Conservation (phyloP, 2,888 invertebrate species). For the Dryocosmus kuriphilus region DNA sequence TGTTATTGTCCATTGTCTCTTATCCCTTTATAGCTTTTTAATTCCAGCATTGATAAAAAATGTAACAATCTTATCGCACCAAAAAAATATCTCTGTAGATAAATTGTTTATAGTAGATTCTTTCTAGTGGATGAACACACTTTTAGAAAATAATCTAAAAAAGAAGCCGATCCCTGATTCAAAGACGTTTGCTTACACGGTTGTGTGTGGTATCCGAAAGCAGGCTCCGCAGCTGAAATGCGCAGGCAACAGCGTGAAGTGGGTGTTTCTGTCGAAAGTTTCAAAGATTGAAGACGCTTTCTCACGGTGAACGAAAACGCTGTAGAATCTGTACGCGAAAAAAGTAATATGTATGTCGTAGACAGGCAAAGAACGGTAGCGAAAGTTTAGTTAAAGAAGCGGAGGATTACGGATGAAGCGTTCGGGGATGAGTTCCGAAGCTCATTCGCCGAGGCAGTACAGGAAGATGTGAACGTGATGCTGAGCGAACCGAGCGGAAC, state of each 20-base stretch:
- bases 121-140: too few species aligned
- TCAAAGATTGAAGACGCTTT: slow-evolving; percentile 29
- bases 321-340: background rate
- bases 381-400: slow-evolving; percentile 56
- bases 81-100: too few species aligned
- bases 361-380: slow-evolving; percentile 49
- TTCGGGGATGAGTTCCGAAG: slow-evolving; percentile 39
- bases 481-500: slow-evolving; percentile 48
- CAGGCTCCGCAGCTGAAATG: slow-evolving; percentile 2
- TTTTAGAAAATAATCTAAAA: too few species aligned
- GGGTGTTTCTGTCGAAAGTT: slow-evolving; percentile 29
- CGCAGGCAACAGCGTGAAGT: slow-evolving; percentile 14
- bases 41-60: too few species aligned
- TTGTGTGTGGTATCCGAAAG: background rate
- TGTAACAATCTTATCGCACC: too few species aligned
- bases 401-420: slow-evolving; percentile 25
- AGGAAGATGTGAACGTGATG: slow-evolving; percentile 55
- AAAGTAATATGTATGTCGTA: slow-evolving; percentile 35
- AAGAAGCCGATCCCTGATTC: background rate
- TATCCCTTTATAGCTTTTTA: too few species aligned
- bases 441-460: slow-evolving; percentile 19
- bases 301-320: slow-evolving; percentile 9
- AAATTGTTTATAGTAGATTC: too few species aligned
- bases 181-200: background rate
- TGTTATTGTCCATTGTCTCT: too few species aligned